phyloP scores from a whole-genome alignment of 2,888 invertebrate genomes.

The Cephus pulcher region DNA sequence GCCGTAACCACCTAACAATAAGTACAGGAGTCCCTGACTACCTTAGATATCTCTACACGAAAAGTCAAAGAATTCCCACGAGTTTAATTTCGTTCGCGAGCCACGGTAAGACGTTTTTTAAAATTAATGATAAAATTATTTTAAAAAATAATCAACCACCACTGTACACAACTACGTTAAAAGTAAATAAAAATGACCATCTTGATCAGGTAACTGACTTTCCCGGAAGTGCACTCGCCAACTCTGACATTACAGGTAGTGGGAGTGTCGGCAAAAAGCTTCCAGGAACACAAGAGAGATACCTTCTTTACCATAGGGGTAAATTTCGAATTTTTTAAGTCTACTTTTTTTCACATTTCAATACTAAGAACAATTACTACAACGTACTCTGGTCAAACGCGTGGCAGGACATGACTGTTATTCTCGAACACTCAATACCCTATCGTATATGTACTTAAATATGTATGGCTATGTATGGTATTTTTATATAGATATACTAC shows the following conservation, averaged over 20 bases:
- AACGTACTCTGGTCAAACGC: neutral
- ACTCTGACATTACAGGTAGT: neutral
- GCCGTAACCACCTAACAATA: slow-evolving; percentile 6
- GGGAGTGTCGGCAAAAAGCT: neutral
- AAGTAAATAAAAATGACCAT: neutral
- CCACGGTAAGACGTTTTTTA: too few species aligned
- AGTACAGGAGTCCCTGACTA: neutral
- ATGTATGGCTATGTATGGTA: neutral
- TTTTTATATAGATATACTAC: neutral
- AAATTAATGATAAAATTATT: too few species aligned
- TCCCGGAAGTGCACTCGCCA: neutral
- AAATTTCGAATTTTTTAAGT: neutral
- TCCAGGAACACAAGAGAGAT: neutral
- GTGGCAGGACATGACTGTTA: too few species aligned
- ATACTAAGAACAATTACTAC: neutral
- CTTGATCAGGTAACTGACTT: neutral
- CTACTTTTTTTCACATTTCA: neutral
- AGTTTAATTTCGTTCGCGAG: too few species aligned
- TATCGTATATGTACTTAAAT: neutral
- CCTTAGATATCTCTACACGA: too few species aligned
- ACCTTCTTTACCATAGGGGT: neutral
- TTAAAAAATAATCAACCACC: too few species aligned
- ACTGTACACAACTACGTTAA: neutral
- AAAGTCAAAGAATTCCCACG: too few species aligned
- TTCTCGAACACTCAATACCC: neutral